Conservation (phyloP, 2,113 vertebrate genomes). For the Emydura subglobosa region DNA sequence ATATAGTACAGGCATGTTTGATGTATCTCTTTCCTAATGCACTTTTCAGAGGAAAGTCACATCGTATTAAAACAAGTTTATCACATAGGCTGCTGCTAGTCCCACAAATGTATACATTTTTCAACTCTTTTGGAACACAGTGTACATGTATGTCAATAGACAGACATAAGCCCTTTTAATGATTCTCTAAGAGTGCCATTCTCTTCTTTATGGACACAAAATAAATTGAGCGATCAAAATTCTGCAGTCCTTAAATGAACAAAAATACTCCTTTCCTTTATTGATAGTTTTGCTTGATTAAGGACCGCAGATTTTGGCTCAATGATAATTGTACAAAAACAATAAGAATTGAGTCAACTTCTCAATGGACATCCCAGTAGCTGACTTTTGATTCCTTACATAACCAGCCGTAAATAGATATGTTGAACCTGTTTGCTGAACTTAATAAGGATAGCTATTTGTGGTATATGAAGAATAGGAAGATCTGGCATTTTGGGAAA, state of each 20-base stretch:
- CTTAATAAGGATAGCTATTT: background rate
- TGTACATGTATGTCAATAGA: rapidly evolving
- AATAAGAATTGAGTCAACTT: background rate
- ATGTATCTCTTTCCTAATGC: background rate
- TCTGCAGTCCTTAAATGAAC: background rate
- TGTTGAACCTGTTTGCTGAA: background rate
- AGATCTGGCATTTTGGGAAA: background rate
- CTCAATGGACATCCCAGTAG: background rate
- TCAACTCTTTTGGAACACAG: background rate
- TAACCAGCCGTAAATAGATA: background rate
- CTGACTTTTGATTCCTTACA: background rate
- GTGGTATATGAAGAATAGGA: background rate
- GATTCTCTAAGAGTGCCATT: background rate
- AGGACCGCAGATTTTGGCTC: background rate
- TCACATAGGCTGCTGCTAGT: background rate
- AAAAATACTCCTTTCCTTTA: background rate
- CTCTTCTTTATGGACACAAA: background rate
- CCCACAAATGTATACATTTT: background rate
- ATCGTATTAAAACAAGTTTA: background rate
- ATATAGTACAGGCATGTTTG: background rate
- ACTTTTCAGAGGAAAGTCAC: background rate
- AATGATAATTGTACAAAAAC: background rate
- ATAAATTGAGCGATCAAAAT: background rate
- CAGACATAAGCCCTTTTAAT: background rate
- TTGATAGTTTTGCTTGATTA: background rate